phyloP scores from a whole-genome alignment of 2,797 vertebrate genomes.

The Onychomys arenicola region DNA sequence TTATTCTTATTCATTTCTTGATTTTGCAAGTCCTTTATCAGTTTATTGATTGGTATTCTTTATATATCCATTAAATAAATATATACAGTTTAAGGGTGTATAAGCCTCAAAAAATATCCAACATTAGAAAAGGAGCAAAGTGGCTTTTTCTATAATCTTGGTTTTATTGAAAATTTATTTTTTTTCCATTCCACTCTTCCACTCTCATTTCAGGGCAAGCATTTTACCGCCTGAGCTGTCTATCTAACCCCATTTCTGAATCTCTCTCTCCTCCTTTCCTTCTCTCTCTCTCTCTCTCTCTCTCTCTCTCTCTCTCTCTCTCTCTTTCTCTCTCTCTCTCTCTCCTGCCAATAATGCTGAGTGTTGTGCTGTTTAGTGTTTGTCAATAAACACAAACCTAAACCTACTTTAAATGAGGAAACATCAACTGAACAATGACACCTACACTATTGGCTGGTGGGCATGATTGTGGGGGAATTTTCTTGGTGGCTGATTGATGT shows the following conservation, averaged over 20 bases:
- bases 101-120: background rate
- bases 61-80: background rate
- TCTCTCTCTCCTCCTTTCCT: background rate
- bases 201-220: background rate
- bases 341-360: background rate
- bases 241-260: background rate
- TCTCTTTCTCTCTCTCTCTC: too few species aligned
- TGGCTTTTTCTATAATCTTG: background rate
- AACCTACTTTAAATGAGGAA: background rate
- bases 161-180: background rate
- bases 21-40: background rate
- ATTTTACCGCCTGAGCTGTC: background rate
- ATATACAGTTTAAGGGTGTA: background rate
- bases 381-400: background rate
- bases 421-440: background rate
- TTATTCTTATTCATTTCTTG: background rate
- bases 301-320: background rate
- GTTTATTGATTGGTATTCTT: background rate
- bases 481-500: background rate
- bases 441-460: too few species aligned
- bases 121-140: background rate
- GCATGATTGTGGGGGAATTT: background rate
- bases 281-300: too few species aligned
- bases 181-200: background rate
- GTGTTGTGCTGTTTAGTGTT: accelerated